Evolutionary conservation across 2,797 vertebrate species (phyloP), one percentile per base, ranked within the genome.

Genomic region (Tenualosa thibaudeaui): DNA sequence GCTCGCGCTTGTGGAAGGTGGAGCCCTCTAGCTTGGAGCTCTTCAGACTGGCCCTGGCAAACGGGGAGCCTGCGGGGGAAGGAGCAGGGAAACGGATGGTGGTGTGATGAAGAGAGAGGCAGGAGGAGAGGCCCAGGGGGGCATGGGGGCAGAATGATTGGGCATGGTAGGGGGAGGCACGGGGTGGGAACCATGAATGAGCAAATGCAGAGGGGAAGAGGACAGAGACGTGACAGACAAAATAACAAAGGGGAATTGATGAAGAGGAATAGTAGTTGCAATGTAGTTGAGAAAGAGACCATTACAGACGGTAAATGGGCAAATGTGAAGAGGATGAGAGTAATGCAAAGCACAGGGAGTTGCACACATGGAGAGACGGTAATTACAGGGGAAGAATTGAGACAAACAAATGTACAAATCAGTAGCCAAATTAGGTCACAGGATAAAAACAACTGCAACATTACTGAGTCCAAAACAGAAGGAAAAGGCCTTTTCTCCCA

Each of bases 11-110:
- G 92, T 97, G 95, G 89, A 98, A 97, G 86, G 95, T 95, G 0
- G 97, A 95, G 84, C 97, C 97, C 89, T 99, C 98, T 46, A 98
- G 94, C 93, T 98, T 98, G 88, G 96, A 97, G 95, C 97, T 98
- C 94, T 98, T 98, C 88, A 99, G 96, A 91, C 98, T 99, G 93
- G 97, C 96, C 26, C 97, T 95, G 87, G 98, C 97, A 84, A 98
- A 99, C 0, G 97, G 98, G 84, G 98, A 98, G 68, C 97, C 98
- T 99, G 93, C 46, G 7, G 12, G 85, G 62, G 87, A 82, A 78
- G 83, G 65, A 71, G 65, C 26, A 17, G 31, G 4, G 65, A 9
- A n/a, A 31, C 3, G 10, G 62, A 68, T 8, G 1, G 24, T 5
- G 19, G 58, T 19, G 58, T 31, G 31, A 31, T 31, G 31, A 31